A percentile compares a stretch with the other conserved stretches of the same genome.
These are phyloP conservation scores for Vireo altiloquus DNA, from an alignment of 2,113 vertebrate genomes.

Conservation along the genomic window DNA sequence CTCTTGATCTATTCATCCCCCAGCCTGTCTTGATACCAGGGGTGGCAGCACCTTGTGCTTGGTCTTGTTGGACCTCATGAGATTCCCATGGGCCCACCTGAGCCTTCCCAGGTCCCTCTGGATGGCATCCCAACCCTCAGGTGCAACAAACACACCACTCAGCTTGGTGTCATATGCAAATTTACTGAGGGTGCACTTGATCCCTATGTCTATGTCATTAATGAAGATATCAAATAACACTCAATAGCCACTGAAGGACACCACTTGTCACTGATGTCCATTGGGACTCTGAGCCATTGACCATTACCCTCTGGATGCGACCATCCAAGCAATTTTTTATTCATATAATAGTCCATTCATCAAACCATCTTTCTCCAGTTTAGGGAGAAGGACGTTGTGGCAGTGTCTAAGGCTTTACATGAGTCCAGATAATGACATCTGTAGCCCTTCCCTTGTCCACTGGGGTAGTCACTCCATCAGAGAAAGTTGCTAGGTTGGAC, in stretches of 20 bases:
- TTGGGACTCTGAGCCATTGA: not conserved
- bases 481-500: not conserved
- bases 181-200: not conserved
- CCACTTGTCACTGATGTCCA: not conserved
- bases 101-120: not conserved
- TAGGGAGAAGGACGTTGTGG: not conserved
- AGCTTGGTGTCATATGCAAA: not conserved
- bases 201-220: not conserved
- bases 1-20: not conserved
- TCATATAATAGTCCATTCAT: too few relatives aligned
- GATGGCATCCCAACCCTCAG: not conserved
- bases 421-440: not conserved
- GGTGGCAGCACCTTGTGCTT: not conserved
- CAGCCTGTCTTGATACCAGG: not conserved
- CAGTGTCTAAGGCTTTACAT: not conserved
- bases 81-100: not conserved
- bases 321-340: not conserved
- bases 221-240: not conserved
- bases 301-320: not conserved
- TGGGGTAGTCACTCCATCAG: not conserved
- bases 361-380: not conserved
- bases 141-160: rapidly evolving
- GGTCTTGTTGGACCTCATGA: not conserved
- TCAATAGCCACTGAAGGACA: not conserved
- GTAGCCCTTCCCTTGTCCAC: not conserved